A percentile compares a stretch with the other conserved stretches of the same genome.
Conservation (phyloP, 2,113 vertebrate species). For the Urocitellus parryii region DNA sequence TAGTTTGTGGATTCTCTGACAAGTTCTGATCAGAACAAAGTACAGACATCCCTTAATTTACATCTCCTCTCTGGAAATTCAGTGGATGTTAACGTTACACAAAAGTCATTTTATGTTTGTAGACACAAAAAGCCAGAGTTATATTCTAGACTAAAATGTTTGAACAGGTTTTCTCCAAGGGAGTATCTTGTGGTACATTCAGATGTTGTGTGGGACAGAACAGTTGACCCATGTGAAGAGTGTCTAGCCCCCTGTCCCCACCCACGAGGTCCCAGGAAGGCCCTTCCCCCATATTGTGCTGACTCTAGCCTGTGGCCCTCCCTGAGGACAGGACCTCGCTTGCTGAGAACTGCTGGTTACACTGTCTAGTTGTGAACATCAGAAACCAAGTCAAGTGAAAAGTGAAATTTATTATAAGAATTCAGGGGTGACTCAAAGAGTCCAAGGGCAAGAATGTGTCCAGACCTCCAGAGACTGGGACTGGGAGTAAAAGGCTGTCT, state of each 20-base stretch:
- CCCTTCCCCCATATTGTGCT: background rate
- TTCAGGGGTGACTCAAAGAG: background rate
- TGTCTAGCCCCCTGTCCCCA: no score
- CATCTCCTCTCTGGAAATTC: slow-evolving; percentile 31
- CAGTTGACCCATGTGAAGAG: background rate
- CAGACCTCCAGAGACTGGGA: background rate
- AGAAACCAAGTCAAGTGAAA: background rate
- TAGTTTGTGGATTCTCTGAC: background rate
- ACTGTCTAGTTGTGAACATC: background rate
- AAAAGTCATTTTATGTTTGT: slow-evolving; percentile 39
- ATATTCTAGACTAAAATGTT: background rate
- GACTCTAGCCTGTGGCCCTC: background rate
- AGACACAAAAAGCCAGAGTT: background rate
- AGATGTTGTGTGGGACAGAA: background rate
- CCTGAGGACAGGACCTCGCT: background rate
- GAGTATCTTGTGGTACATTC: background rate
- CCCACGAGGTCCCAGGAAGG: background rate
- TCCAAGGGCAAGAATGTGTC: background rate
- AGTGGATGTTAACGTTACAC: background rate
- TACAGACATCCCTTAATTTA: background rate
- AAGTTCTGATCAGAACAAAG: slow-evolving; percentile 45
- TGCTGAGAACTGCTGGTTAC: background rate
- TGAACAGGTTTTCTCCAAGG: background rate
- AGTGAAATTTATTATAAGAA: background rate
- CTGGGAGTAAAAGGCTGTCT: background rate